A percentile compares a stretch with the other conserved stretches of the same genome.
Conservation (phyloP, 1,140 invertebrate genomes). For the Delia radicum region DNA sequence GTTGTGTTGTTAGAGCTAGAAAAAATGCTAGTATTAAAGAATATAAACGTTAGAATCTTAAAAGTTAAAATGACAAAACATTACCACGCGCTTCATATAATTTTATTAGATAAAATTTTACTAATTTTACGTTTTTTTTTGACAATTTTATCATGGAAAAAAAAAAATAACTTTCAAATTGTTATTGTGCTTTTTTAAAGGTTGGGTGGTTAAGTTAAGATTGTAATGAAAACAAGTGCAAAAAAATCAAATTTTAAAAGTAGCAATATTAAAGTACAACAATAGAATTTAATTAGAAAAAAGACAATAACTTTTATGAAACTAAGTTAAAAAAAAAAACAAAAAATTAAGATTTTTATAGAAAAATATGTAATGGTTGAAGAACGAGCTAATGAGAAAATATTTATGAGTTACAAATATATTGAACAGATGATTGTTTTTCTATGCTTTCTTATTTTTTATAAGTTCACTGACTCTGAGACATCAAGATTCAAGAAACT, state of each 20-base stretch:
- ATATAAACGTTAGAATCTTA: neutral
- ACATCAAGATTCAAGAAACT: too few species aligned
- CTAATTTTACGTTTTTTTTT: slow-evolving; percentile 33
- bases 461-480: too few species aligned
- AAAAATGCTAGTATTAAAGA: neutral
- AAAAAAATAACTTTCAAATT: neutral
- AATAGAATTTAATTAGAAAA: too few species aligned
- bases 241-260: neutral
- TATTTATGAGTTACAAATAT: too few species aligned
- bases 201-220: neutral
- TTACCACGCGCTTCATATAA: slow-evolving; percentile 48
- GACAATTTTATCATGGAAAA: neutral
- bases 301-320: too few species aligned
- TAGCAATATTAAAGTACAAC: neutral
- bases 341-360: too few species aligned
- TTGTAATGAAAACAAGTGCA: neutral
- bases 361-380: too few species aligned
- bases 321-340: too few species aligned
- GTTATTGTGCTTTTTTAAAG: neutral
- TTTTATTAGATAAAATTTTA: slow-evolving; percentile 48
- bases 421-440: too few species aligned
- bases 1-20: neutral
- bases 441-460: too few species aligned
- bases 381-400: too few species aligned
- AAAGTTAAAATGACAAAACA: slow-evolving; percentile 17